A percentile compares a stretch with the other conserved stretches of the same genome.
Evolutionary conservation across 2,797 vertebrate genomes (phyloP).

Genomic region (Eulemur coronatus): DNA sequence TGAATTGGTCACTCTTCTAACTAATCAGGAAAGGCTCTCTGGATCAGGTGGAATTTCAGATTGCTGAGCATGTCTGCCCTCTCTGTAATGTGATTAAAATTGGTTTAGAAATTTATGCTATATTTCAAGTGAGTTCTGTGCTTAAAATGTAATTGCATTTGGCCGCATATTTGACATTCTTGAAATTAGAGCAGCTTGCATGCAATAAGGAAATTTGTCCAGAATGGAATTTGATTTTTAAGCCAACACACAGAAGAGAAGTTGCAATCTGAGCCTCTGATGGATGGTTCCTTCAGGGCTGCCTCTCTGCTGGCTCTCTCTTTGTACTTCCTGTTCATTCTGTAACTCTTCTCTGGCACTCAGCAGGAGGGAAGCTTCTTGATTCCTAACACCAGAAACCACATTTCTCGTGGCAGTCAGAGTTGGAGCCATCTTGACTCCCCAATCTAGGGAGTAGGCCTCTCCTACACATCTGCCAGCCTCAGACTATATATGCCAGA

Average conservation of each 20-base stretch:
- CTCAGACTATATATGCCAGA: neutral
- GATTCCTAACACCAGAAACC: constrained; percentile 47
- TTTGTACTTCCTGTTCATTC: constrained; percentile 47
- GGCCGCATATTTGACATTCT: constrained; percentile 67
- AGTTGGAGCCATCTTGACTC: neutral
- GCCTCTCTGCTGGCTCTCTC: neutral
- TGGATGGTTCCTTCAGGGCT: constrained; percentile 42
- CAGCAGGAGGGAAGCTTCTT: constrained; percentile 34
- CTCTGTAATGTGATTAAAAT: constrained; percentile 77
- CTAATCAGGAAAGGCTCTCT: constrained; percentile 57
- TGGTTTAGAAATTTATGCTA: constrained; percentile 71
- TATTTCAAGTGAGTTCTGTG: constrained; percentile 72
- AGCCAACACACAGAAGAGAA: constrained; percentile 64
- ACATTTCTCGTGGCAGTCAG: constrained; percentile 16
- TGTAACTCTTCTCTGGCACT: constrained; percentile 44
- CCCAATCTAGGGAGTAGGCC: neutral
- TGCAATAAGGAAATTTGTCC: constrained; percentile 71
- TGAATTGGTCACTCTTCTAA: constrained; percentile 49
- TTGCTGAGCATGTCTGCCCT: constrained; percentile 62
- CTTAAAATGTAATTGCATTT: constrained; percentile 76
- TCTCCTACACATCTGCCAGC: constrained; percentile 13
- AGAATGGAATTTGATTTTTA: constrained; percentile 71
- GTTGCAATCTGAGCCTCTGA: constrained; percentile 55
- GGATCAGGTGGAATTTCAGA: constrained; percentile 62
- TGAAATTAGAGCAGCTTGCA: constrained; percentile 76